A percentile compares a stretch with the other conserved stretches of the same genome.
These are phyloP conservation scores for Eucidaris tribuloides DNA, from an alignment of 35 echinoderm and acorn worm genomes.

Conservation along the genomic window DNA sequence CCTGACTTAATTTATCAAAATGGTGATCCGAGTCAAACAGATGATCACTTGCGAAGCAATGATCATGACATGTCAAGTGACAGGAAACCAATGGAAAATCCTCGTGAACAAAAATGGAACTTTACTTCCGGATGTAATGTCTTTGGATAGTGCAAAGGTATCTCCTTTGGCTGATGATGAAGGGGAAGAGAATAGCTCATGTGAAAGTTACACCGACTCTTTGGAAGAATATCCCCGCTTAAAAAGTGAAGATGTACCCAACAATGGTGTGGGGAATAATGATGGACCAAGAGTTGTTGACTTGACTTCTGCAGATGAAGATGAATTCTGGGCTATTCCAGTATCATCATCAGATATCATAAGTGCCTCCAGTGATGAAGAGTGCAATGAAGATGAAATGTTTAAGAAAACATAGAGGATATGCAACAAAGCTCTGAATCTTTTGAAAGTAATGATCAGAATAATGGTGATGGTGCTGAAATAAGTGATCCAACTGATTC, in stretches of 20 bases:
- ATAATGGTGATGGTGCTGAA: neutral
- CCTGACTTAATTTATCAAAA: no score
- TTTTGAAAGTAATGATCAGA: neutral
- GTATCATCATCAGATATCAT: conserved; percentile 1
- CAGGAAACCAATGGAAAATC: no score
- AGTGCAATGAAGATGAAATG: neutral
- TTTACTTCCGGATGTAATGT: no score
- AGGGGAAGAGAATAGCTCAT: neutral
- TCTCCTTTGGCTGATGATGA: neutral
- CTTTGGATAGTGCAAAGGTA: no score
- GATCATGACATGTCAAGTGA: no score
- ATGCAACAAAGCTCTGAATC: conserved; percentile 11
- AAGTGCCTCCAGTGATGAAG: conserved; percentile 7
- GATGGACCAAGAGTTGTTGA: conserved; percentile 20
- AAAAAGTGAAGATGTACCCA: neutral
- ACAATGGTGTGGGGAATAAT: neutral
- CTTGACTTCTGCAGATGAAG: conserved; percentile 19
- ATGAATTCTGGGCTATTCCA: conserved; percentile 27
- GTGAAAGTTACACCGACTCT: neutral
- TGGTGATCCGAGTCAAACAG: no score
- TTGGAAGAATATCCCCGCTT: neutral
- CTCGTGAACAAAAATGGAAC: no score
- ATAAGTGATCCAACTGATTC: neutral
- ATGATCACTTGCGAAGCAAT: no score
- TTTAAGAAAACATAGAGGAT: no score